Evolutionary conservation across 2,797 vertebrate genomes (phyloP).

Genomic region (Melopsittacus undulatus): DNA sequence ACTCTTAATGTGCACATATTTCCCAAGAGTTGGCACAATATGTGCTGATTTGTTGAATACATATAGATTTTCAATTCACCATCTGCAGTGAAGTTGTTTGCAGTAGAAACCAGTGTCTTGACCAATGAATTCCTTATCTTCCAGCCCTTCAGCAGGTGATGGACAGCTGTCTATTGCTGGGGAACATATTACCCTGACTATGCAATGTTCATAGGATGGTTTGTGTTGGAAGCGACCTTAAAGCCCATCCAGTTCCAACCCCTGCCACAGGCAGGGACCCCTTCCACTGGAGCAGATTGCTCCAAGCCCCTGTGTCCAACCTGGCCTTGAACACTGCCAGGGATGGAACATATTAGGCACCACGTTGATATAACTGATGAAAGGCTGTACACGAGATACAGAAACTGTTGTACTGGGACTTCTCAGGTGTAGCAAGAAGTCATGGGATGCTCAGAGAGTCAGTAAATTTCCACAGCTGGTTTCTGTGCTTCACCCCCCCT

Average conservation of each 20-base stretch:
- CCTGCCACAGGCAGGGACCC: neutral
- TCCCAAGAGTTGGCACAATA: neutral
- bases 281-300: neutral
- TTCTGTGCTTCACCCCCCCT: slow-evolving; percentile 49
- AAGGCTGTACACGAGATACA: neutral
- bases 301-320: neutral
- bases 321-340: neutral
- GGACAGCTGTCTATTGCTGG: neutral
- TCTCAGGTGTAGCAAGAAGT: slow-evolving; percentile 48
- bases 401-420: neutral
- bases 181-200: neutral
- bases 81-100: neutral
- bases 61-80: neutral
- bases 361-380: neutral
- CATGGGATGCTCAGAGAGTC: slow-evolving; percentile 22
- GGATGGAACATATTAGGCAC: neutral
- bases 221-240: neutral
- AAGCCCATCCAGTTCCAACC: neutral
- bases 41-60: neutral
- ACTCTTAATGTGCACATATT: neutral
- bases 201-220: neutral
- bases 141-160: neutral
- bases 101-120: neutral
- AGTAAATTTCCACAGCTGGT: slow-evolving; percentile 68
- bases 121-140: neutral